Evolutionary conservation across 1,140 invertebrate species (phyloP).

Genomic region (Cydia amplana): DNA sequence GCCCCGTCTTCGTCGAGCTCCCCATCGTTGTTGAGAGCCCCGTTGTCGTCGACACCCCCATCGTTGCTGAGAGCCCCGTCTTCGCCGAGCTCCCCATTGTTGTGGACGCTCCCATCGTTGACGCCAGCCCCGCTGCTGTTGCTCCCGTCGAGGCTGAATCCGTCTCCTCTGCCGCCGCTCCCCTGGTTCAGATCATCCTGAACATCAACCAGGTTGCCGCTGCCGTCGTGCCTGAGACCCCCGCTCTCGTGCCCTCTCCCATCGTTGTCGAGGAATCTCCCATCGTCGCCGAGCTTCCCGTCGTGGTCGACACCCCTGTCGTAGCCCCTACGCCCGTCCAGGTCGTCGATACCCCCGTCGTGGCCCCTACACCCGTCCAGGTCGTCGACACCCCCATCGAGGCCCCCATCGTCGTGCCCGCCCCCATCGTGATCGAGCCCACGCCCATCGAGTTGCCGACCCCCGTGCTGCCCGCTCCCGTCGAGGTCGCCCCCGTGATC

Average conservation of each 20-base stretch:
- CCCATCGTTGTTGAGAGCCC: background rate
- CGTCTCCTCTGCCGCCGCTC: conserved; percentile 11
- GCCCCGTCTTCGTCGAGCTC: conserved; percentile 10
- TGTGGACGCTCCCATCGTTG: conserved; percentile 13
- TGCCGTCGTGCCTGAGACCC: background rate
- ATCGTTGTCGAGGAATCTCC: conserved; percentile 31
- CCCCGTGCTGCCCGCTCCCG: conserved; percentile 15
- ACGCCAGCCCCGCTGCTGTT: background rate
- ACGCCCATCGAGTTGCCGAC: background rate
- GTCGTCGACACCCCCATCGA: background rate
- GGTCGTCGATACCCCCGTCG: background rate
- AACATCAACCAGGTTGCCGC: conserved; percentile 39
- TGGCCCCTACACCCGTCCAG: background rate
- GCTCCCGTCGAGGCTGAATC: background rate
- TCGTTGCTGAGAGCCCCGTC: background rate
- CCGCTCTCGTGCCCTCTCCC: conserved; percentile 1
- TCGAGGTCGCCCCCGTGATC: conserved; percentile 11
- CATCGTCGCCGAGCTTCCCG: conserved; percentile 32
- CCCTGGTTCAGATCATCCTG: conserved; percentile 42
- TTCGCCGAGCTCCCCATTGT: conserved; percentile 27
- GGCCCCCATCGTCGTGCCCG: conserved; percentile 12
- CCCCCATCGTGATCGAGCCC: conserved; percentile 16
- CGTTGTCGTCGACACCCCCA: background rate
- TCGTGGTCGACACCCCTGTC: conserved; percentile 1
- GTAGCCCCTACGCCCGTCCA: no score